These are phyloP conservation scores for Campoletis sonorensis DNA, from an alignment of 1,140 invertebrate species.

Conservation along the genomic window DNA sequence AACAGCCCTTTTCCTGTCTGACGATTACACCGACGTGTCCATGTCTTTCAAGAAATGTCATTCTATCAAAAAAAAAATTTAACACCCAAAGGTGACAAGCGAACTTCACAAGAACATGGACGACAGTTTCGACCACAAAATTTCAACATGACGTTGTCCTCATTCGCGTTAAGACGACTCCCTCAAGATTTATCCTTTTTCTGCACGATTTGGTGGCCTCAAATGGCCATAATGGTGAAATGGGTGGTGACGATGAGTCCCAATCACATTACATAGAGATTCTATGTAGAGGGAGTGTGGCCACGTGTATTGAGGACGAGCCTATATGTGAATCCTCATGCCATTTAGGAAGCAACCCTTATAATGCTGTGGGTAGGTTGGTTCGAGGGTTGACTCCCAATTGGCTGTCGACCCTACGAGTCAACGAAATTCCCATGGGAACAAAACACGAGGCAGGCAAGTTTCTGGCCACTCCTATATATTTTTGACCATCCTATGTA, in stretches of 20 bases:
- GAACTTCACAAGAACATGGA: no score
- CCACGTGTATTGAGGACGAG: not conserved
- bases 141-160: no score
- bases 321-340: not conserved
- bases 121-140: no score
- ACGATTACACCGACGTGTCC: no score
- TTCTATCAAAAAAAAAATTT: no score
- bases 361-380: constrained; percentile 18
- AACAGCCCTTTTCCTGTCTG: no score
- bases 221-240: not conserved
- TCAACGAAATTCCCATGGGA: constrained; percentile 34
- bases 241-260: constrained; percentile 22
- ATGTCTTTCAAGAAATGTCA: no score
- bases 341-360: constrained; percentile 15
- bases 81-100: no score
- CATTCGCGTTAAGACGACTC: not conserved
- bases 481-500: not conserved
- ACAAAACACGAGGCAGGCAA: constrained; percentile 26
- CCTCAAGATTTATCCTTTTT: not conserved
- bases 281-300: not conserved
- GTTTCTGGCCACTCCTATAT: constrained; percentile 38
- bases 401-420: constrained; percentile 38
- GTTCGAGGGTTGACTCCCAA: constrained; percentile 38
- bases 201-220: not conserved
- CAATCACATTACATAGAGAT: not conserved